Evolutionary conservation across 1,140 invertebrate genomes (phyloP).

Genomic region (Nilaparvata lugens): DNA sequence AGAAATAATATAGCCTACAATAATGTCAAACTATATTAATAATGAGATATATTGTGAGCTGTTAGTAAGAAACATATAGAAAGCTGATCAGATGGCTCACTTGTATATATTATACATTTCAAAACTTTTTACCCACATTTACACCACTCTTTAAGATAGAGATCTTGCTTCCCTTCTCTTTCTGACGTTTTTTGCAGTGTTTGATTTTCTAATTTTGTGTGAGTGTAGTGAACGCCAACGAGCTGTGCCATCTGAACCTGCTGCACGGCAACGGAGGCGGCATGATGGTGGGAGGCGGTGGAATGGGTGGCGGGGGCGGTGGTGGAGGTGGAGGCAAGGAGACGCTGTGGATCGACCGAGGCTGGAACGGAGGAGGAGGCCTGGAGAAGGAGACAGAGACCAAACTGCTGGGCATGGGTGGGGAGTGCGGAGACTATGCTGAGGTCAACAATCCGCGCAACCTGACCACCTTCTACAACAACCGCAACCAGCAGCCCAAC

Average conservation of each 20-base stretch:
- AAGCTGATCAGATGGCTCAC: too few relatives aligned
- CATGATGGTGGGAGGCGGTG: slow-evolving; percentile 64
- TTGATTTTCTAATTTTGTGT: slow-evolving; percentile 8
- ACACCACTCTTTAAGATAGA: too few relatives aligned
- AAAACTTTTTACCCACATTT: too few relatives aligned
- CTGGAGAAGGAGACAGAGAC: slow-evolving; percentile 44
- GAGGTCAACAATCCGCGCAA: slow-evolving; percentile 55
- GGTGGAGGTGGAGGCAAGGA: slow-evolving; percentile 47
- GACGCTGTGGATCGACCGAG: slow-evolving; percentile 64
- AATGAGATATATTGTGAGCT: too few relatives aligned
- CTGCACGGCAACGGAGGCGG: slow-evolving; percentile 40
- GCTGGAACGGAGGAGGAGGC: slow-evolving; percentile 56
- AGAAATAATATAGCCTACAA: too few relatives aligned
- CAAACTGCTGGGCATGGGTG: slow-evolving; percentile 46
- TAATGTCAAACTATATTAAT: too few relatives aligned
- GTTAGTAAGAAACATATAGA: too few relatives aligned
- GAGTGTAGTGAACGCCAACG: slow-evolving; percentile 25
- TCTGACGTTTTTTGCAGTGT: too few relatives aligned
- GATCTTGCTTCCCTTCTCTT: too few relatives aligned
- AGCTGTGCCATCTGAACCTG: slow-evolving; percentile 21
- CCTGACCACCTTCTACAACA: slow-evolving; percentile 72
- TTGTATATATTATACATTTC: too few relatives aligned
- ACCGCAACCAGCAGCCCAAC: slow-evolving; percentile 38
- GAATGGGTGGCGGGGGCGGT: slow-evolving; percentile 42
- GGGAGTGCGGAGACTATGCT: slow-evolving; percentile 54